Conservation (phyloP, 1,140 invertebrate species). For the Lepidurus apus region DNA sequence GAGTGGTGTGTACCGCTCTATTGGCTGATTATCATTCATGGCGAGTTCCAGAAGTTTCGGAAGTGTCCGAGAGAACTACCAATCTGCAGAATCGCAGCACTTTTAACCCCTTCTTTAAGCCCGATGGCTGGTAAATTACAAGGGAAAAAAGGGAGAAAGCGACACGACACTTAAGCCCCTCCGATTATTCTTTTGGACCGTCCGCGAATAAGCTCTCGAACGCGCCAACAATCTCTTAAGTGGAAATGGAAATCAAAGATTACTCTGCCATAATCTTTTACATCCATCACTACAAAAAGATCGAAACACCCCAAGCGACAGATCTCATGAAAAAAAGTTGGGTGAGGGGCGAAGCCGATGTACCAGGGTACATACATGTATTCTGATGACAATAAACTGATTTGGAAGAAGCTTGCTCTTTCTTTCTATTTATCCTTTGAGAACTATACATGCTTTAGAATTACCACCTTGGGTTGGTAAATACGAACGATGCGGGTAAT, state of each 20-base stretch:
- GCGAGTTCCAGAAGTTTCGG: neutral
- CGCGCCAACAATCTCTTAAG: neutral
- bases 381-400: constrained; percentile 13
- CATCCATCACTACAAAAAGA: neutral
- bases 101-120: neutral
- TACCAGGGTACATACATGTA: neutral
- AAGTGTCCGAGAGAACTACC: neutral
- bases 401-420: neutral
- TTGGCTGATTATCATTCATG: neutral
- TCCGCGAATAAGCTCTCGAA: constrained; percentile 3
- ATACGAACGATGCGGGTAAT: neutral
- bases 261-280: neutral
- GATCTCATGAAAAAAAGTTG: neutral
- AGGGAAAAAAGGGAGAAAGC: neutral
- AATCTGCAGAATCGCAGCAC: neutral
- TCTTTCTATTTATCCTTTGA: neutral
- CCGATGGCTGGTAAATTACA: neutral
- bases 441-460: neutral
- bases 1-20: neutral
- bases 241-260: neutral
- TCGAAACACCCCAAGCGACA: neutral
- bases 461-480: neutral
- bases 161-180: neutral
- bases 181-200: neutral
- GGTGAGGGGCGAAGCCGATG: neutral